These are phyloP conservation scores for Endotricha flammealis DNA, from an alignment of 2,888 invertebrate genomes.

Conservation along the genomic window DNA sequence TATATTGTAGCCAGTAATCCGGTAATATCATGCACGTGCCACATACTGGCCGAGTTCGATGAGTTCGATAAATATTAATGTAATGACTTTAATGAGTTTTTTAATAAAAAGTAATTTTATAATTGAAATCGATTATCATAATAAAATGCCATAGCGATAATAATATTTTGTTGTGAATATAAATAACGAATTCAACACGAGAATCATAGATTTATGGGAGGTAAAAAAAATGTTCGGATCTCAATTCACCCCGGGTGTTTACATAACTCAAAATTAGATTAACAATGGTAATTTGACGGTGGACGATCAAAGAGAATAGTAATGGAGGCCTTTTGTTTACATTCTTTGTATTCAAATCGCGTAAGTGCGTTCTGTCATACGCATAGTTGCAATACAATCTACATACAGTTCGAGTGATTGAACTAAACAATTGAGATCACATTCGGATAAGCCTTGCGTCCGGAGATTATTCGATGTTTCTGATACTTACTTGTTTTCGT, in stretches of 20 bases:
- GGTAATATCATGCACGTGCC: constrained; percentile 15
- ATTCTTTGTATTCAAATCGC: constrained; percentile 25
- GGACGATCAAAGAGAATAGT: neutral
- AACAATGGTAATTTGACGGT: constrained; percentile 20
- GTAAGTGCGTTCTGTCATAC: constrained; percentile 14
- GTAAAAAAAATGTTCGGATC: constrained; percentile 42
- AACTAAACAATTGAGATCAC: constrained; percentile 59
- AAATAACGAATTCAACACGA: too few relatives aligned
- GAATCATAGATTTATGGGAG: constrained; percentile 50
- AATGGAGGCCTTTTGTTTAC: neutral
- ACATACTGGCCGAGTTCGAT: neutral
- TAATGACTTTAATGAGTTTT: neutral
- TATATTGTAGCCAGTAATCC: constrained; percentile 22
- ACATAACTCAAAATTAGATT: constrained; percentile 38
- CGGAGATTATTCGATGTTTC: constrained; percentile 39
- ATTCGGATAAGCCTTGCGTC: constrained; percentile 48
- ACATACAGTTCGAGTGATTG: constrained; percentile 41
- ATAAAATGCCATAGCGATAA: too few relatives aligned
- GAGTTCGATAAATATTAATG: constrained; percentile 5
- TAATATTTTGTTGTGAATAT: too few relatives aligned
- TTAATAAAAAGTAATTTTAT: neutral
- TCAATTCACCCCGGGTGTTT: constrained; percentile 46
- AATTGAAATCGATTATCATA: too few relatives aligned
- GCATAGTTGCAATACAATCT: constrained; percentile 35
- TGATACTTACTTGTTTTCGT: constrained; percentile 38